Percentiles rank a stretch among this genome's conserved stretches.
phyloP scores from a whole-genome alignment of 2,888 invertebrate genomes.

The Tachina grossa region DNA sequence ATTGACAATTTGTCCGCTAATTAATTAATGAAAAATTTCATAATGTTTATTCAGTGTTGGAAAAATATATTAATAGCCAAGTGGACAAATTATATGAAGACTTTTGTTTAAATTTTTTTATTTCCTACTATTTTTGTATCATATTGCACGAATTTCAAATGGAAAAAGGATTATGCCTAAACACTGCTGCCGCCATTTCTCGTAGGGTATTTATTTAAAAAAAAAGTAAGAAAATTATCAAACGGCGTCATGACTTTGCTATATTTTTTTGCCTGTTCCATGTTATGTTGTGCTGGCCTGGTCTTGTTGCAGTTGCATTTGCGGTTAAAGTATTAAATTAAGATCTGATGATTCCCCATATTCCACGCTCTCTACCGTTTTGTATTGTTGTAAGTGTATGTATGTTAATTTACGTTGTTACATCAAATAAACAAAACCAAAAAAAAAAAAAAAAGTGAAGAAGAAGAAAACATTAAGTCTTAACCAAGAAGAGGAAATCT shows the following conservation, averaged over 20 bases:
- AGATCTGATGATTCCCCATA: constrained; percentile 59
- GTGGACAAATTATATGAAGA: too few species aligned
- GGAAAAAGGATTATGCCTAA: neutral
- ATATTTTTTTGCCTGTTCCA: constrained; percentile 58
- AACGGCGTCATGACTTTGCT: constrained; percentile 70
- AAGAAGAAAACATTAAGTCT: constrained; percentile 32
- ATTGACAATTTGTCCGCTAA: too few species aligned
- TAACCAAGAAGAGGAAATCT: constrained; percentile 39
- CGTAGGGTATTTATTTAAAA: constrained; percentile 27
- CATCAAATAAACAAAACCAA: constrained; percentile 14
- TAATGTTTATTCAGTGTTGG: too few species aligned
- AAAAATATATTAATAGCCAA: too few species aligned
- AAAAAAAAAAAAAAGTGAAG: neutral
- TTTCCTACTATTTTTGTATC: neutral
- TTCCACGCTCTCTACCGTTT: constrained; percentile 16
- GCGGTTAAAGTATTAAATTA: constrained; percentile 66
- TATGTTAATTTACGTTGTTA: constrained; percentile 61
- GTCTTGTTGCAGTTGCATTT: constrained; percentile 63
- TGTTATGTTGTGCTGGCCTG: constrained; percentile 4
- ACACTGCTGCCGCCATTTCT: neutral
- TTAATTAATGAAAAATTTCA: too few species aligned
- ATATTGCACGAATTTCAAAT: neutral
- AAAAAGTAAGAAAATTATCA: constrained; percentile 15
- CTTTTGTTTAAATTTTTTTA: neutral
- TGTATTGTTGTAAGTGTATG: constrained; percentile 56